Conservation (phyloP, 1,140 invertebrate genomes). For the Caenorhabditis brenneri region DNA sequence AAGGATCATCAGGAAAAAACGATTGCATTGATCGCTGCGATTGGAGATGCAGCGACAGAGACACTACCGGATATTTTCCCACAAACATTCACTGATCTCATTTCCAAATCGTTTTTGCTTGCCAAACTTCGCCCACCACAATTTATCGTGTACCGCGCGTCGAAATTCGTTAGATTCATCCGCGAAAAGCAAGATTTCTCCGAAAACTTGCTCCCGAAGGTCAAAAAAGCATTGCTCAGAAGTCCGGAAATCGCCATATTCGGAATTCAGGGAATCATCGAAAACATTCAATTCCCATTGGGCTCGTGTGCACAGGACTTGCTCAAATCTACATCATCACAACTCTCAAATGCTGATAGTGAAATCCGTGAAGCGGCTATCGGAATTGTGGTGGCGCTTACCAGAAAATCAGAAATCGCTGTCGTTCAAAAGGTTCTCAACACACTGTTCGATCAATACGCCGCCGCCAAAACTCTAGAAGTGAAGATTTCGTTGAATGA, state of each 20-base stretch:
- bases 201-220: slow-evolving; percentile 21
- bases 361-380: slow-evolving; percentile 18
- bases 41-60: not conserved
- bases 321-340: not conserved
- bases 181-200: slow-evolving; percentile 11
- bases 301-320: slow-evolving; percentile 11
- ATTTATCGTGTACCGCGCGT: not conserved
- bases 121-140: not conserved
- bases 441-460: slow-evolving; percentile 23
- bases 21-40: not conserved
- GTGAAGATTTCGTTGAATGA: slow-evolving; percentile 24
- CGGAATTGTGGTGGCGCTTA: not conserved
- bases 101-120: not conserved
- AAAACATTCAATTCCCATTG: not conserved
- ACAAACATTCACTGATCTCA: not conserved
- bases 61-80: not conserved
- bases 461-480: slow-evolving; percentile 20
- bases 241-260: slow-evolving; percentile 44
- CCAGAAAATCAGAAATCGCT: not conserved
- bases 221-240: slow-evolving; percentile 48
- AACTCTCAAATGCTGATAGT: not conserved
- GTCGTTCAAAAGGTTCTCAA: slow-evolving; percentile 16
- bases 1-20: not conserved
- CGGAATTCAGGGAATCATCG: not conserved
- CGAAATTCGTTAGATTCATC: not conserved